Evolutionary conservation across 2,113 vertebrate species (phyloP).

Genomic region (Corynorhinus townsendii): DNA sequence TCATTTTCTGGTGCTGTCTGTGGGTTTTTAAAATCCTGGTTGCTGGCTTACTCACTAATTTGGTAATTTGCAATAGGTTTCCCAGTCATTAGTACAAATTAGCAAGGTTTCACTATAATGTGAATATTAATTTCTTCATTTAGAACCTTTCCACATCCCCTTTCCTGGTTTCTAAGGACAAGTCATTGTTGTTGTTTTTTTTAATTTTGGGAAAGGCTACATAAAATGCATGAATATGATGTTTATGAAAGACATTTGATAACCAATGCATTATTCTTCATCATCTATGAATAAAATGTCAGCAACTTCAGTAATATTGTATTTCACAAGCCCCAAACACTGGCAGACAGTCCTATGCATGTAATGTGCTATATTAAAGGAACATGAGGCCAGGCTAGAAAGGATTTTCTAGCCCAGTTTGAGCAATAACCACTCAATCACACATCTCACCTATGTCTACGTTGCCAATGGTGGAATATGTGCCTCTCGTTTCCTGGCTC

Average conservation of each 20-base stretch:
- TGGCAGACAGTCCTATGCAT: background rate
- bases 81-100: conserved; percentile 70
- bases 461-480: background rate
- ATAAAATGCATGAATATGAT: conserved; percentile 32
- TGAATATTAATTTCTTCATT: conserved; percentile 74
- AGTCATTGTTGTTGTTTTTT: background rate
- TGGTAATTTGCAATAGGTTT: conserved; percentile 72
- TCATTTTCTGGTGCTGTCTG: conserved; percentile 51
- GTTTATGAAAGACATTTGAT: conserved; percentile 56
- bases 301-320: conserved; percentile 48
- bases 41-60: conserved; percentile 65
- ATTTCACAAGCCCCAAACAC: conserved; percentile 43
- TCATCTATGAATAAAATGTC: conserved; percentile 39
- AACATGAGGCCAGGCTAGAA: conserved; percentile 20
- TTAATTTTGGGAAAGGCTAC: conserved; percentile 14
- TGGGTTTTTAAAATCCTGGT: conserved; percentile 51
- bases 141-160: conserved; percentile 43
- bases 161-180: conserved; percentile 49
- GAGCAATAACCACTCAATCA: conserved; percentile 53
- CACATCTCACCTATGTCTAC: background rate
- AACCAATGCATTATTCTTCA: conserved; percentile 45
- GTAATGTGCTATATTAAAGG: background rate
- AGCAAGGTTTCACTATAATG: conserved; percentile 66
- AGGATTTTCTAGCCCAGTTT: conserved; percentile 32
- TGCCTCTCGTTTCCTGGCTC: background rate